Evolutionary conservation across 1,140 invertebrate species (phyloP).

Genomic region (Bombus waltoni): DNA sequence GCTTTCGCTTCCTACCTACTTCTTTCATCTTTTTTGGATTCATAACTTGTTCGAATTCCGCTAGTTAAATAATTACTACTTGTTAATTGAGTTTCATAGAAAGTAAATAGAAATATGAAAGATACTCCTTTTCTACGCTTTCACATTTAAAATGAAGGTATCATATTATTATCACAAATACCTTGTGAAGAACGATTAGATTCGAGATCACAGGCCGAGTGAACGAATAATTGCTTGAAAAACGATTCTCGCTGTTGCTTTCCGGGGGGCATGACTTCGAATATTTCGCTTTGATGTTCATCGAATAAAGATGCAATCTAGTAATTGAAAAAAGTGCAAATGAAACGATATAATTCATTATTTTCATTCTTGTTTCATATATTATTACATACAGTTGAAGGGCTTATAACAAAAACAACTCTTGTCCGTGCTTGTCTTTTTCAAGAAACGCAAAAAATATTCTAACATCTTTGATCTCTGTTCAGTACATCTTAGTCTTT

Average conservation of each 20-base stretch:
- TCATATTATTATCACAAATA: slow-evolving; percentile 30
- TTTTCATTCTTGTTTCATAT: not conserved
- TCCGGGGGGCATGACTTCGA: slow-evolving; percentile 70
- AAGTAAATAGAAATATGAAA: not conserved
- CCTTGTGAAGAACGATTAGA: slow-evolving; percentile 74
- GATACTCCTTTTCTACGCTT: no score
- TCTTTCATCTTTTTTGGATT: not conserved
- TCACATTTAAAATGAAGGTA: not conserved
- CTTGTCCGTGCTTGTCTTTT: not conserved
- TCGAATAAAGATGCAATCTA: slow-evolving; percentile 74
- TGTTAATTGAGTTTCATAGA: not conserved
- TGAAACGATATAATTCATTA: slow-evolving; percentile 26
- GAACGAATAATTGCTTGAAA: slow-evolving; percentile 76
- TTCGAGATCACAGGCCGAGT: slow-evolving; percentile 55
- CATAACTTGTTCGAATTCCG: slow-evolving; percentile 33
- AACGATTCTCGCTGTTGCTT: slow-evolving; percentile 70
- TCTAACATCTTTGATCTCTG: not conserved
- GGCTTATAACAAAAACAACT: not conserved
- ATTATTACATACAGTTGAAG: not conserved
- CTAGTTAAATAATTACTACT: not conserved
- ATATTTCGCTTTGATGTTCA: slow-evolving; percentile 75
- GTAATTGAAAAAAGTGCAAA: slow-evolving; percentile 24
- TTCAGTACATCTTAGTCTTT: not conserved
- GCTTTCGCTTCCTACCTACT: slow-evolving; percentile 11
- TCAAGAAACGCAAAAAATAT: not conserved